Evolutionary conservation across 2,113 vertebrate genomes (phyloP), one percentile per base, ranked within the genome.

Genomic region (Jaculus jaculus): DNA sequence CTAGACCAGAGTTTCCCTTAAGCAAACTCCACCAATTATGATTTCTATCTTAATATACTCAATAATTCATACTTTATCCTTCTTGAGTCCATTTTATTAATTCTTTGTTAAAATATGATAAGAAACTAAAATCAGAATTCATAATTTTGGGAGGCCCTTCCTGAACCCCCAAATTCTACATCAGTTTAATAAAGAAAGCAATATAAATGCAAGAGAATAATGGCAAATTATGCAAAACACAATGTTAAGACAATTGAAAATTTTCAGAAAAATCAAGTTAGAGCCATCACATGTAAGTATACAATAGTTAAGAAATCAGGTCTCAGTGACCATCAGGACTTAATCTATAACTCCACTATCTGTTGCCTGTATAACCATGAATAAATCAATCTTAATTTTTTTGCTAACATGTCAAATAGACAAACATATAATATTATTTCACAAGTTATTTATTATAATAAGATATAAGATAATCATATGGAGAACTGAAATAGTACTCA

Each of bases 251-350:
- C 92, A 75, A 21, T 24, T 71, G 24, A 65, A 37, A 66, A 30
- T 73, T 88, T 85, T 5, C 63, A 72, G 17, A 93, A 72, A 93
- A 72, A 73, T 74, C 12, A 89, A 81, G 12, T 24, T 87, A 54
- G 1, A 87, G 23, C 15, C 5, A 89, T 89, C 32, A 21, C 11
- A 34, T 11, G 17, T 84, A 66, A 51, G 34, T 58, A 60, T n/a
- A 21, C 3, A 51, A 5, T 79, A 71, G 12, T 73, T 39, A 89
- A 82, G 21, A 78, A 4, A 89, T 9, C 4, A 71, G 3, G 1
- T 3, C 60, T 1, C 61, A 42, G 30, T 47, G 34, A 60, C 13
- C 42, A 26, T 15, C 12, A 11, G 16, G 34, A 30, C 58, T 86
- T 30, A 93, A 84, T 72, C 0, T 32, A 34, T 10, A 84, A 16